These are phyloP conservation scores for Xestia rhomboidea DNA, from an alignment of 2,888 invertebrate species.

Conservation along the genomic window DNA sequence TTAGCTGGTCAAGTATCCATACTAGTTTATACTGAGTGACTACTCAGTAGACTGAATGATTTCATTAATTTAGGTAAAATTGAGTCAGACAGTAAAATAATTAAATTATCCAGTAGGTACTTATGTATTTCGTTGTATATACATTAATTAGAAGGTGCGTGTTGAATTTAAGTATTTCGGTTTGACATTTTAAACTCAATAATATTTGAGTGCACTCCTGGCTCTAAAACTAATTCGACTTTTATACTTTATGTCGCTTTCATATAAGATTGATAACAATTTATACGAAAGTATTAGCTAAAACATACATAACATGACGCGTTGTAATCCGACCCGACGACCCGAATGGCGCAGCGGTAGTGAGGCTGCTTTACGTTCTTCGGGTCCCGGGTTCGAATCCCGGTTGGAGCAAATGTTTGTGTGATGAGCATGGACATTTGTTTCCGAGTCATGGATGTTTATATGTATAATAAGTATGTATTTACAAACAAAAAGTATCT, in stretches of 20 bases:
- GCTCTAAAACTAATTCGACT: not conserved
- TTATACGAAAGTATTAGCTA: not conserved
- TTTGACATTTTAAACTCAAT: constrained; percentile 9
- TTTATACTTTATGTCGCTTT: not conserved
- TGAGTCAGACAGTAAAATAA: not conserved
- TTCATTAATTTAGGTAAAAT: constrained; percentile 33
- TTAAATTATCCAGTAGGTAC: not conserved
- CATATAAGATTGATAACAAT: not conserved
- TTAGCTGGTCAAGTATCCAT: constrained; percentile 57
- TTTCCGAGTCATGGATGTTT: no score
- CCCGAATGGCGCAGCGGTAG: no score
- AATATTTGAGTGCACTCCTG: not conserved
- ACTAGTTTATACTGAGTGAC: constrained; percentile 47
- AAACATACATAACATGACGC: constrained; percentile 1
- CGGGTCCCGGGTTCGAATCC: no score
- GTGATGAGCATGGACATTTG: no score
- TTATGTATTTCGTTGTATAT: not conserved
- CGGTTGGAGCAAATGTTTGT: no score
- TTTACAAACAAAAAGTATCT: no score
- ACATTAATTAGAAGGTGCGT: constrained; percentile 7
- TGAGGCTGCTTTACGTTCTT: no score
- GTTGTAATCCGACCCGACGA: no score
- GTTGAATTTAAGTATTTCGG: not conserved
- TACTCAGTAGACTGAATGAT: constrained; percentile 40
- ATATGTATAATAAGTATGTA: no score